phyloP scores from a whole-genome alignment of 2,888 invertebrate genomes.

The Polyploca ridens region DNA sequence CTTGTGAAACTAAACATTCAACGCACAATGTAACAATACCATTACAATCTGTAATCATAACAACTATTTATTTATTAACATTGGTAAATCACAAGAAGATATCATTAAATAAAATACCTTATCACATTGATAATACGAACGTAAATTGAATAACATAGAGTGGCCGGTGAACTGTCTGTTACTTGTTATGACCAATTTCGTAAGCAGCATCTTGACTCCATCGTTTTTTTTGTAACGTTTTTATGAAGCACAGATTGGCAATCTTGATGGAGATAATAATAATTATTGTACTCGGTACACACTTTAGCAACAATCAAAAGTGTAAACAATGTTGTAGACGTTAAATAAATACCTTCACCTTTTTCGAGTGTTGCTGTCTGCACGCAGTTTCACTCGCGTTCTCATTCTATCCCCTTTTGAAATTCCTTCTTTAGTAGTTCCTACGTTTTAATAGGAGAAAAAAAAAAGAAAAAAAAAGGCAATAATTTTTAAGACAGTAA shows the following conservation, averaged over 20 bases:
- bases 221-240: conserved; percentile 31
- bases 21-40: not conserved
- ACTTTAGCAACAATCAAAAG: conserved; percentile 22
- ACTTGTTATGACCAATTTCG: conserved; percentile 28
- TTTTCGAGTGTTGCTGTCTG: too few species aligned
- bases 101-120: not conserved
- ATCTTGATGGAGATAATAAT: conserved; percentile 33
- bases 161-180: conserved; percentile 1
- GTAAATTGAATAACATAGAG: not conserved
- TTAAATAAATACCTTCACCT: too few species aligned
- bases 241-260: conserved; percentile 39
- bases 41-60: not conserved
- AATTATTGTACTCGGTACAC: conserved; percentile 26
- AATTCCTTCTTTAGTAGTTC: too few species aligned
- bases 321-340: not conserved
- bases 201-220: conserved; percentile 35
- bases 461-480: too few species aligned
- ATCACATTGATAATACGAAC: not conserved
- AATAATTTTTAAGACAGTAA: too few species aligned
- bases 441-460: too few species aligned
- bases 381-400: too few species aligned
- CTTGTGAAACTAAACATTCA: not conserved
- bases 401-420: too few species aligned
- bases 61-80: not conserved
- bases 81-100: not conserved